phyloP scores from a whole-genome alignment of 2,888 invertebrate species.

The Caenorhabditis sulstoni region DNA sequence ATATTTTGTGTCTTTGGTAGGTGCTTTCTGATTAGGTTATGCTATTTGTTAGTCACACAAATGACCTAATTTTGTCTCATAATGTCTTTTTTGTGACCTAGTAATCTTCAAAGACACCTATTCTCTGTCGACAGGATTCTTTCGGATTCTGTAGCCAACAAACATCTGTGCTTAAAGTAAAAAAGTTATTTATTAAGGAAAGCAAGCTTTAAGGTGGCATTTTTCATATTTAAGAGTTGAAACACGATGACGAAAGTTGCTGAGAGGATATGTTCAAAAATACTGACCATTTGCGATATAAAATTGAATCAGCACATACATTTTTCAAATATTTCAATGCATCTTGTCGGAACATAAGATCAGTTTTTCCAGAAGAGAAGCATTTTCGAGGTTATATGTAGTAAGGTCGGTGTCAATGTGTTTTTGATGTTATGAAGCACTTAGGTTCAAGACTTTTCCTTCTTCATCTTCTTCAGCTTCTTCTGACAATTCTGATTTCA shows the following conservation, averaged over 20 bases:
- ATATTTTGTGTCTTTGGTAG: conserved; percentile 23
- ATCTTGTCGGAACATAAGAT: conserved; percentile 23
- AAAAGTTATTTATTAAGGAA: background rate
- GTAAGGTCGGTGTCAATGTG: no score
- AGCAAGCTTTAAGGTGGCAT: background rate
- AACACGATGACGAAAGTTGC: conserved; percentile 11
- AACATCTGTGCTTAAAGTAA: no score
- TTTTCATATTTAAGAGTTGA: background rate
- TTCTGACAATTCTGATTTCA: conserved; percentile 22
- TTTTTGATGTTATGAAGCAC: conserved; percentile 14
- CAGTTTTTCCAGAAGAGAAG: conserved; percentile 16
- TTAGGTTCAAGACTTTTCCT: conserved; percentile 45
- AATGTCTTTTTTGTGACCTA: no score
- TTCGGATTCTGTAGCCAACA: no score
- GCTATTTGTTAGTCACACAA: conserved; percentile 43
- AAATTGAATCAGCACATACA: conserved; percentile 50
- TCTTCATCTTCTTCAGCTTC: conserved; percentile 39
- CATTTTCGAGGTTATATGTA: background rate
- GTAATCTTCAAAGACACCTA: no score
- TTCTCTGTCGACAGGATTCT: no score
- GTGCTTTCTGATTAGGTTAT: conserved; percentile 58
- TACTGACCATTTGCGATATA: conserved; percentile 23
- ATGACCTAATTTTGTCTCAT: conserved; percentile 42
- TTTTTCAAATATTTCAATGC: background rate
- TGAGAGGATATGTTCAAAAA: conserved; percentile 30